Percentiles rank a stretch among this genome's conserved stretches.
Evolutionary conservation across 2,113 vertebrate genomes (phyloP).

Genomic region (Hemiscyllium ocellatum): DNA sequence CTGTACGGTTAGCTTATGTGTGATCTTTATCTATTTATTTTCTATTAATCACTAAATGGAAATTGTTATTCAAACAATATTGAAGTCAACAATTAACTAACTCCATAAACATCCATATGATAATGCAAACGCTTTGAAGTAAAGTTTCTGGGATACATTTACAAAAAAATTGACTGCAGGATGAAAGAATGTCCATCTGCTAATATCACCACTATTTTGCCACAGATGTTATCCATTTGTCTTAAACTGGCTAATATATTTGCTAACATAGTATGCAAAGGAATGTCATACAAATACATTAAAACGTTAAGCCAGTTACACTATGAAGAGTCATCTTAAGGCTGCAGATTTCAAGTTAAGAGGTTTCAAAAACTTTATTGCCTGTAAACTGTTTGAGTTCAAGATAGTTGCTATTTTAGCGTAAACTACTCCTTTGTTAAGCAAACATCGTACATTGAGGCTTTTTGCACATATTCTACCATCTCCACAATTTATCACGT

Average conservation of each 20-base stretch:
- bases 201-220: neutral
- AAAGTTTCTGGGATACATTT: neutral
- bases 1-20: neutral
- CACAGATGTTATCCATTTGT: neutral
- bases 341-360: neutral
- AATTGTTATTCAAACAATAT: neutral
- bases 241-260: neutral
- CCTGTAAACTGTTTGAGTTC: neutral
- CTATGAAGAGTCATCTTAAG: neutral
- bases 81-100: neutral
- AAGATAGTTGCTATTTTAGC: too few relatives aligned
- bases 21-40: neutral
- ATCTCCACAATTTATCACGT: neutral
- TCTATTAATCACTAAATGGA: neutral
- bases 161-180: neutral
- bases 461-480: neutral
- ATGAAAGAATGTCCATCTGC: neutral
- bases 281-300: neutral
- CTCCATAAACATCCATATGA: neutral
- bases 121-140: neutral
- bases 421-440: neutral
- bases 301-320: neutral
- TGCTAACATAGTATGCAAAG: neutral
- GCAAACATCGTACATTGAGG: neutral
- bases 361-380: neutral